Conservation (phyloP, 2,888 invertebrate species). For the Folsomia manolachei region DNA sequence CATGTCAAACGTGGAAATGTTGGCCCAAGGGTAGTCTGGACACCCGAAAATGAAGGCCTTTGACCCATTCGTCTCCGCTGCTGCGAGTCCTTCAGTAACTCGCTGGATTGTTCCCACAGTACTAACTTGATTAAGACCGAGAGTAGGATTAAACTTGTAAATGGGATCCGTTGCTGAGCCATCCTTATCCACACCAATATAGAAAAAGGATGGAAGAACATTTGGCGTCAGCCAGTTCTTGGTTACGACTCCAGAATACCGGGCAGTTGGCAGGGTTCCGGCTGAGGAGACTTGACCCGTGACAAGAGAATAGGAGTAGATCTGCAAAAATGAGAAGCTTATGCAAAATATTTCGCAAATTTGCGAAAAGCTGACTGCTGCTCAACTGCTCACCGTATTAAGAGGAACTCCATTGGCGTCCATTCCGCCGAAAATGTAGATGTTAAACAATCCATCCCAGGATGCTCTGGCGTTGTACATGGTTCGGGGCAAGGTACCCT, state of each 20-base stretch:
- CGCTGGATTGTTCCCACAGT: neutral
- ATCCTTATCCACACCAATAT: neutral
- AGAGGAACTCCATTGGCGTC: neutral
- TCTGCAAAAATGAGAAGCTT: too few relatives aligned
- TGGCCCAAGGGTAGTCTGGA: neutral
- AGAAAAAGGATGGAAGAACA: neutral
- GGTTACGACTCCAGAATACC: neutral
- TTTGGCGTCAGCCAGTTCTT: neutral
- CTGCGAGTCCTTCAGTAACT: neutral
- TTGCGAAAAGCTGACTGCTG: too few relatives aligned
- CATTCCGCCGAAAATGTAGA: neutral
- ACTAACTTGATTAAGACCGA: neutral
- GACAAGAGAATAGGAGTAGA: neutral
- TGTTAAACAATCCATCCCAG: neutral
- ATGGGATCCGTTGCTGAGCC: neutral
- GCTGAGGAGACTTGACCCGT: neutral
- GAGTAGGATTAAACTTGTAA: neutral
- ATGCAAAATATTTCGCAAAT: too few relatives aligned
- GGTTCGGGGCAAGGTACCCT: neutral
- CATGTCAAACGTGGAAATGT: neutral
- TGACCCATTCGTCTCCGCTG: neutral
- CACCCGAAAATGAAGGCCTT: neutral
- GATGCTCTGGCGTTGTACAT: neutral
- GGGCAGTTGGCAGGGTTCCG: neutral
- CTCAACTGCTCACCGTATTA: too few relatives aligned